Percentiles rank a stretch among this genome's conserved stretches.
Evolutionary conservation across 2,888 invertebrate species (phyloP).

Genomic region (Lycaena phlaeas): DNA sequence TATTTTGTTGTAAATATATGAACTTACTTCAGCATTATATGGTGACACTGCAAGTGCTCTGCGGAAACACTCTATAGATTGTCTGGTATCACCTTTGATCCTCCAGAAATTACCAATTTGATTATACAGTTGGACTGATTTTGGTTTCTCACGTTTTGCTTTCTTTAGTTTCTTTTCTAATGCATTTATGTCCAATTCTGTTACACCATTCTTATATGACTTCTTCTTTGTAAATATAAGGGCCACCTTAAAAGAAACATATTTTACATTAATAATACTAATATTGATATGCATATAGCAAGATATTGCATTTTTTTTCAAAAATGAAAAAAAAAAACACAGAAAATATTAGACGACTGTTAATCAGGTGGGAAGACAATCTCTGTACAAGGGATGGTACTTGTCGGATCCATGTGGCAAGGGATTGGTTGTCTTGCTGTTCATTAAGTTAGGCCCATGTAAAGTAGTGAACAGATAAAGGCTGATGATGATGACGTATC

Average conservation of each 20-base stretch:
- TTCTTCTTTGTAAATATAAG: slow-evolving; percentile 82
- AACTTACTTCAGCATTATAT: slow-evolving; percentile 83
- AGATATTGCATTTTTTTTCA: no score
- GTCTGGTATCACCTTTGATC: slow-evolving; percentile 88
- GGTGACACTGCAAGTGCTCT: slow-evolving; percentile 88
- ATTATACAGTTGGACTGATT: slow-evolving; percentile 88
- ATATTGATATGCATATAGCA: no score
- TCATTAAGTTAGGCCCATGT: no score
- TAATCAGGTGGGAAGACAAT: no score
- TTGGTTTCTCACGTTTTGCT: slow-evolving; percentile 87
- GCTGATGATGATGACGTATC: no score
- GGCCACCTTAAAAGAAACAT: slow-evolving; percentile 43
- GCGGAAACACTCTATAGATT: slow-evolving; percentile 91
- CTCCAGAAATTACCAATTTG: slow-evolving; percentile 95
- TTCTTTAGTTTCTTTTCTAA: slow-evolving; percentile 83
- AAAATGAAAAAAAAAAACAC: no score
- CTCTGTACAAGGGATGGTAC: no score
- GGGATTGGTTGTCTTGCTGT: no score
- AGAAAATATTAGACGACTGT: no score
- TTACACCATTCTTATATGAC: slow-evolving; percentile 71
- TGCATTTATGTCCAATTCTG: slow-evolving; percentile 82
- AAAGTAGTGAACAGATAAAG: no score
- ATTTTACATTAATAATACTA: no score
- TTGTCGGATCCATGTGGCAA: no score
- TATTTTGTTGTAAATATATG: neutral